Evolutionary conservation across 2,113 vertebrate genomes (phyloP), one percentile per base, ranked within the genome.

Genomic region (Hypanus sabinus): DNA sequence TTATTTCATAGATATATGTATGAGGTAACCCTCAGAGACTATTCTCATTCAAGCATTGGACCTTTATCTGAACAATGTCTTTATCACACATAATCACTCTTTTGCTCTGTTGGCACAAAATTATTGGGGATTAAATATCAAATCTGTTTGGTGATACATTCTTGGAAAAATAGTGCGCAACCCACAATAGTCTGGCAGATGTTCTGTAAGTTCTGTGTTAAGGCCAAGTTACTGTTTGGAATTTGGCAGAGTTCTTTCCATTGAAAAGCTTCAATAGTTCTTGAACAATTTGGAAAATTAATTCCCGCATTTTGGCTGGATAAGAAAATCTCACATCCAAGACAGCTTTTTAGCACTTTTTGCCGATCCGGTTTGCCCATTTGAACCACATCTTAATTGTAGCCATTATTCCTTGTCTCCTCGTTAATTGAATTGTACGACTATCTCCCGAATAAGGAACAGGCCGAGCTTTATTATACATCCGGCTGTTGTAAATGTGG

Each of bases 401-500:
- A 30, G 24, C 6, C 14, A 20, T 36, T 36, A 33, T 65, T 68
- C 14, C 20, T 90, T 65, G 27, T 33, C 14, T 90, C 85, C 85
- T 88, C 57, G 33, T 22, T 85, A 33, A 90, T 90, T 87, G 83
- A 87, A 87, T 62, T 90, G 57, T 68, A 68, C n/a, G 60, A 33
- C 60, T 14, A 36, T 90, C 14, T 90, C 33, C 57, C 20, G 20
- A 68, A 90, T 90, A 90, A 33, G n/a, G 62, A n/a, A n/a, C 85
- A 30, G 14, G 57, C 85, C 8, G 18, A 65, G 60, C 60, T 90
- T 90, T 90, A 90, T 65, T 90, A 62, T 33, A 90, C 85, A 90
- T 60, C 57, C 62, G 60, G 85, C 85, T 65, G 85, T 90, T 68
- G 62, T 65, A 90, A 90, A 90, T 90, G 85, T 14, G 57, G 27